Conservation (phyloP, 2,113 vertebrate species). For the Sturnira hondurensis region DNA sequence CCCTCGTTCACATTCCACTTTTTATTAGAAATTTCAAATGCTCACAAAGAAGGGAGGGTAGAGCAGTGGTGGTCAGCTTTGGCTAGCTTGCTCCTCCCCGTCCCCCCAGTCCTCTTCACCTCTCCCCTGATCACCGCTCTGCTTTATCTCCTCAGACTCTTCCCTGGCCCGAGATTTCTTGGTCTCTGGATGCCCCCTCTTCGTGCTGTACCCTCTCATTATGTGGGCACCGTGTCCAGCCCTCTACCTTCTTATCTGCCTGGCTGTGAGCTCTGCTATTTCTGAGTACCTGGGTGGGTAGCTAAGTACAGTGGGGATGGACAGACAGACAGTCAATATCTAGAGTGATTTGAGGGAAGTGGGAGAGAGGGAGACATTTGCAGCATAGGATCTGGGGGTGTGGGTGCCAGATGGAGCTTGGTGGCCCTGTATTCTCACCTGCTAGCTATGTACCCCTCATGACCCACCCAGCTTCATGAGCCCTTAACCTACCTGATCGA, state of each 20-base stretch:
- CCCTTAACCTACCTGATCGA: neutral
- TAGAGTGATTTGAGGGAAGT: neutral
- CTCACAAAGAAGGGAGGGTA: neutral
- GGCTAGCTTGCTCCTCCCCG: neutral
- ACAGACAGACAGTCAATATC: neutral
- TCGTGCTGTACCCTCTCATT: neutral
- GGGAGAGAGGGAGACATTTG: neutral
- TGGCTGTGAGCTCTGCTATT: neutral
- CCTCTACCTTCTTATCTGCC: neutral
- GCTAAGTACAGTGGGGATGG: neutral
- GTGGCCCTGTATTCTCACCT: neutral
- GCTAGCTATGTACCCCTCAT: too few relatives aligned
- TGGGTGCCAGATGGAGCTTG: neutral
- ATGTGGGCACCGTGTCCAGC: neutral
- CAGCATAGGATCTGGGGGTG: neutral
- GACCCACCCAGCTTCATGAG: too few relatives aligned
- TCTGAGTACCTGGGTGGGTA: neutral
- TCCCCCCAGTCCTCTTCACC: neutral
- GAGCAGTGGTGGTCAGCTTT: neutral
- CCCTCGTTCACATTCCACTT: neutral
- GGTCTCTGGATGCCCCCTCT: neutral
- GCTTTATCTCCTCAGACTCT: neutral
- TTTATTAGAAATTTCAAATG: neutral
- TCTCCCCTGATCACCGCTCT: too few relatives aligned
- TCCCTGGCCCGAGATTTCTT: neutral